Base-by-base conservation (phyloP, 2,888 invertebrate species). In the Eugnorisma glareosa region DNA sequence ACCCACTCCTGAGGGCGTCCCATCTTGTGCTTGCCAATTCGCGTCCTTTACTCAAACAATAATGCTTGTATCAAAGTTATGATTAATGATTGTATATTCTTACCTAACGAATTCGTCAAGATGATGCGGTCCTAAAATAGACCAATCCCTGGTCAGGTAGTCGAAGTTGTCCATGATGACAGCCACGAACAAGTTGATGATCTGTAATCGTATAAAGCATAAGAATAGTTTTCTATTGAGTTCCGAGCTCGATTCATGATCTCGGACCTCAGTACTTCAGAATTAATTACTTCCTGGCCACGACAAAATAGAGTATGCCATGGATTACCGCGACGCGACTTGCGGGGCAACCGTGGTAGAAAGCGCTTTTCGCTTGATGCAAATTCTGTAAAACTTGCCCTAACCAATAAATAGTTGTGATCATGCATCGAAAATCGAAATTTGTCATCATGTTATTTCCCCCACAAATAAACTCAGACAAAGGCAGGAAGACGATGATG, bases 131-230 rank as follows among this genome's bases (percentile, higher is more conserved):
- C 99, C 99, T 79, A 99, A 97, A 90, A 99, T 99, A 0, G 99
- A 99, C 99, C 99, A 99, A 96, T 99, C 99, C 89, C 99, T 97
- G 10, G 99, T 99, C 89, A 99, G 96, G 93, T 99, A 99, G 95
- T 99, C 99, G 94, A 99, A 99, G 95, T 99, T 99, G 94, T 99
- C 99, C 99, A 99, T 99, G 92, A 99, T 99, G 88, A 99, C 99
- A 83, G 99, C 99, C 76, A 99, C 99, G 96, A 99, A 99, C 84
- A 99, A 97, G 96, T 99, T 99, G 91, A 99, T 99, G 92, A 99
- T 99, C 99, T 99, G 94, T 63, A 97, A 76, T 43, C 0, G 75
- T 0, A 31, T 10, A 18, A 18, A 37, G 63, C 37, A n/a, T 64
- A n/a, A 40, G 13, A 64, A 10, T 37, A 13, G 11, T 37, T 37